Evolutionary conservation across 1,140 invertebrate genomes (phyloP).

Genomic region (Drosophila kikkawai): DNA sequence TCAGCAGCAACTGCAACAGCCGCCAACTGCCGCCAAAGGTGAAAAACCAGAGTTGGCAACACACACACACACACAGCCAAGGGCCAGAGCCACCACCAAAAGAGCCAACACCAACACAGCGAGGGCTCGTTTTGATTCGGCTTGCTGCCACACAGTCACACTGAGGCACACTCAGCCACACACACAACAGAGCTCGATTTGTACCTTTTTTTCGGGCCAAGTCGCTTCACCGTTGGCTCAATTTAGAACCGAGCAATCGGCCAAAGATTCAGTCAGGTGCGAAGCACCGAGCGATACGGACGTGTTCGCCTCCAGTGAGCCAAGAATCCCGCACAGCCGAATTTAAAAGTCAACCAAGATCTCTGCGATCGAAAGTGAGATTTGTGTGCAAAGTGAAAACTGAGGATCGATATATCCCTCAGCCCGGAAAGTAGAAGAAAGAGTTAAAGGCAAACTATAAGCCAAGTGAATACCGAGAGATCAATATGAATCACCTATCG

Average conservation of each 20-base stretch:
- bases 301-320: conserved; percentile 72
- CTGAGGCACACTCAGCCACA: conserved; percentile 14
- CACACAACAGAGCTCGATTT: conserved; percentile 64
- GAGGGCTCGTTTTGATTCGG: conserved; percentile 79
- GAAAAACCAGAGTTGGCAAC: conserved; percentile 82
- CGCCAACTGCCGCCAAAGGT: conserved; percentile 82
- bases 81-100: conserved; percentile 35
- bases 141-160: conserved; percentile 54
- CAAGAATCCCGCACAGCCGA: conserved; percentile 26
- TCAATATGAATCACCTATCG: conserved; percentile 82
- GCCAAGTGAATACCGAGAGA: conserved; percentile 9
- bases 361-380: conserved; percentile 41
- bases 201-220: conserved; percentile 46
- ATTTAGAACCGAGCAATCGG: conserved; percentile 80
- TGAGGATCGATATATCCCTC: conserved; percentile 1
- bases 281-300: conserved; percentile 84
- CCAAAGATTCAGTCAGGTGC: conserved; percentile 85
- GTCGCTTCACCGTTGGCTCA: conserved; percentile 81
- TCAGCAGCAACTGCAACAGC: conserved; percentile 56
- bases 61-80: conserved; percentile 30
- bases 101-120: conserved; percentile 32
- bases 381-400: conserved; percentile 39
- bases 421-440: neutral
- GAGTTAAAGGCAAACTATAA: conserved; percentile 22
- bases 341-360: conserved; percentile 19